Evolutionary conservation across 2,888 invertebrate species (phyloP), one percentile per base, ranked within the genome.

Genomic region (Choreutis nemorana): DNA sequence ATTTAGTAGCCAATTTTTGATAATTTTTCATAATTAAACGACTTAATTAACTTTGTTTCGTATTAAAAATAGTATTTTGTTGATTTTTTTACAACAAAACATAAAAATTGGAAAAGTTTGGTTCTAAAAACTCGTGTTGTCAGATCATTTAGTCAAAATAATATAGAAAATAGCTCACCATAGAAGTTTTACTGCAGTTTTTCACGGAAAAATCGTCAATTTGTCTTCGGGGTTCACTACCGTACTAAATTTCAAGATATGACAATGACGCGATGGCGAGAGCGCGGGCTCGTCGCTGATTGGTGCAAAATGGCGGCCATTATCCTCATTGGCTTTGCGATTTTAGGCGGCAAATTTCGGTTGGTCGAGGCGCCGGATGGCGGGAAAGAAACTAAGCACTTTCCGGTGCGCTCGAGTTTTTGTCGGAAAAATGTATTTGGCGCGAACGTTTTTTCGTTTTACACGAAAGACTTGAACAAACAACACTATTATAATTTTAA

Each of bases 191-290:
- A 55, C 52, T 52, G 52, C 50, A 44, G 55, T 53, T 61, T 58
- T 49, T 60, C 60, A 60, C 57, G 63, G 65, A 63, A 71, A 72
- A 75, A 68, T 65, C 64, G 59, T 57, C 61, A 61, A 70, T 73
- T 71, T 67, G 61, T 66, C 63, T 64, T 65, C 78, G 75, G 70
- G 71, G 72, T 75, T 75, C 75, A 65, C 72, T 53, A 57, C 58
- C 61, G 75, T 71, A 78, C 78, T 77, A 77, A 77, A 73, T 77
- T 77, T 66, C 75, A 58, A 77, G 77, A 72, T 72, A 73, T 65
- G 70, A 72, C 68, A 68, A 67, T 63, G 78, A 77, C 72, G 75
- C 78, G 63, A 54, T 70, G 67, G 70, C 68, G 62, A 68, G 72
- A 77, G 73, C 77, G 78, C 78, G 78, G 73, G 77, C 58, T 75